Conservation (phyloP, 2,797 vertebrate genomes). For the Tokudaia tokunoshimensis region DNA sequence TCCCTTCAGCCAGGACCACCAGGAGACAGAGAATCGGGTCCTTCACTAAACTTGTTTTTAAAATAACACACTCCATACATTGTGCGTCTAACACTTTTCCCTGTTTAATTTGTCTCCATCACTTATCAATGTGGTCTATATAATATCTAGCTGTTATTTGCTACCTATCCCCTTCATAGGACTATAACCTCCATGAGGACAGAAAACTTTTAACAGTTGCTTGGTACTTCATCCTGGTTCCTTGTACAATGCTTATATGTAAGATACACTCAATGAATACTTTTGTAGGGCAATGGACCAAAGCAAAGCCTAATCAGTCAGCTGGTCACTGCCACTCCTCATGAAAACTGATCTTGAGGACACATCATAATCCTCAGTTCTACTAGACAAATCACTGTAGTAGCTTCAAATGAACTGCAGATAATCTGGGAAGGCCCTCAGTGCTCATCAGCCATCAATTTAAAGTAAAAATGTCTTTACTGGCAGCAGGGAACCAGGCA, state of each 20-base stretch:
- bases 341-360: not conserved
- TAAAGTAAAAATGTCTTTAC: not conserved
- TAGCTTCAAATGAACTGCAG: not conserved
- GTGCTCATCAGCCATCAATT: not conserved
- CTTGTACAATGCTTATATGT: not conserved
- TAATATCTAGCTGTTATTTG: not conserved
- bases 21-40: not conserved
- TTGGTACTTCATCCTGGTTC: not conserved
- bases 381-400: not conserved
- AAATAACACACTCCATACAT: not conserved
- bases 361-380: not conserved
- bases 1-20: not conserved
- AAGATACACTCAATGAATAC: not conserved
- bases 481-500: no score
- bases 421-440: not conserved
- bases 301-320: constrained; percentile 6
- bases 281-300: not conserved
- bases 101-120: not conserved
- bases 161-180: not conserved
- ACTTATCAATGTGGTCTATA: not conserved
- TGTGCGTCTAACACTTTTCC: not conserved
- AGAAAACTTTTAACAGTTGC: not conserved
- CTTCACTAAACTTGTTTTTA: not conserved
- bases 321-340: not conserved
- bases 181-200: not conserved